Conservation (phyloP, 2,888 invertebrate genomes). For the Drosophila niveifrons region DNA sequence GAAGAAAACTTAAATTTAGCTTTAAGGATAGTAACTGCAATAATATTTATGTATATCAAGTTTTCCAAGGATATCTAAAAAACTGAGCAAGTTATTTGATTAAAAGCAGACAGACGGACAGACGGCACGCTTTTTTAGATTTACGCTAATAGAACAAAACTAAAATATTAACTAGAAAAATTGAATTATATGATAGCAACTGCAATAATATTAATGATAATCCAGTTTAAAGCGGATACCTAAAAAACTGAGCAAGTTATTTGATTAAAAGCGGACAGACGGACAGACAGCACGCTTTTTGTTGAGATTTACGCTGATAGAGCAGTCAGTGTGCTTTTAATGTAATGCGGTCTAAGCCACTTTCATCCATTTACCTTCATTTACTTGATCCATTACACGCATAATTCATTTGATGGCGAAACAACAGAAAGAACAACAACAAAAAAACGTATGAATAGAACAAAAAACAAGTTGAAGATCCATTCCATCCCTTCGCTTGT, state of each 20-base stretch:
- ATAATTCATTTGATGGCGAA: not conserved
- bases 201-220: not conserved
- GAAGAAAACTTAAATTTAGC: too few relatives aligned
- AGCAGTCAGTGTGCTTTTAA: constrained; percentile 8
- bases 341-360: constrained; percentile 9
- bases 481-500: constrained; percentile 46
- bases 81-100: too few relatives aligned
- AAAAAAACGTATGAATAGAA: constrained; percentile 2
- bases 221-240: not conserved
- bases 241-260: not conserved
- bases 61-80: too few relatives aligned
- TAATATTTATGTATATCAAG: too few relatives aligned
- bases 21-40: too few relatives aligned
- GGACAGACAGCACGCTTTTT: not conserved
- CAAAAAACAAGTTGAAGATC: constrained; percentile 38
- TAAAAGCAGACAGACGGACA: too few relatives aligned
- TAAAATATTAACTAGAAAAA: too few relatives aligned
- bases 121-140: too few relatives aligned
- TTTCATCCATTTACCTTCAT: constrained; percentile 15
- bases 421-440: not conserved
- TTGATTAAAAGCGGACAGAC: not conserved
- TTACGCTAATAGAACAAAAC: too few relatives aligned
- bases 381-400: constrained; percentile 23
- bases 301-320: not conserved
- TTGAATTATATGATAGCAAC: not conserved